Percentiles rank a stretch among this genome's conserved stretches.
These are phyloP conservation scores for Notoglanidium macrostoma DNA, from an alignment of 2,797 vertebrate genomes.

Conservation along the genomic window DNA sequence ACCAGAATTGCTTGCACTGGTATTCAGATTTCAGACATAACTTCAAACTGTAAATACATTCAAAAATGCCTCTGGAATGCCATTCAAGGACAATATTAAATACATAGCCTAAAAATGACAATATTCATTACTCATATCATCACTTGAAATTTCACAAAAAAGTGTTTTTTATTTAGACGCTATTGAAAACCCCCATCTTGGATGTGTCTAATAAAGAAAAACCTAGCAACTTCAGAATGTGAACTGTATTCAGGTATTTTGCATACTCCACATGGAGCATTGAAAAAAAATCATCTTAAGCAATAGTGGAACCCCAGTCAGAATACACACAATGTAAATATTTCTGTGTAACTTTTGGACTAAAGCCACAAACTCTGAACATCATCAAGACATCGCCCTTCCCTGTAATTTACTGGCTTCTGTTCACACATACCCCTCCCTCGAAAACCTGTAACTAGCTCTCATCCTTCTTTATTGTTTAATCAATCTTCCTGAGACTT, in stretches of 20 bases:
- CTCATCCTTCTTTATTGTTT: neutral
- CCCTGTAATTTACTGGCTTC: neutral
- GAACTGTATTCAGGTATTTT: neutral
- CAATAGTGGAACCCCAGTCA: too few relatives aligned
- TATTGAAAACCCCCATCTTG: neutral
- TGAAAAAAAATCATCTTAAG: neutral
- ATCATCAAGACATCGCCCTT: neutral
- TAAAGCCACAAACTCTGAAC: neutral
- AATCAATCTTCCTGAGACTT: neutral
- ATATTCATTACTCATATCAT: neutral
- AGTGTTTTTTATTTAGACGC: neutral
- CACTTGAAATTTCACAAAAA: too few relatives aligned
- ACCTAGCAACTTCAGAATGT: neutral
- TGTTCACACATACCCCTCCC: neutral
- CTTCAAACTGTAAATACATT: neutral
- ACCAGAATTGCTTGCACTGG: neutral
- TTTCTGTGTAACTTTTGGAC: neutral
- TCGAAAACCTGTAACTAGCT: neutral
- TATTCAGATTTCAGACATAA: neutral
- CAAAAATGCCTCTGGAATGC: neutral
- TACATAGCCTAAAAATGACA: too few relatives aligned
- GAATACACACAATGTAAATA: neutral
- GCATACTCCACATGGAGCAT: neutral
- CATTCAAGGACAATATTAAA: neutral
- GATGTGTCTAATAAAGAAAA: neutral